Percentiles rank a stretch among this genome's conserved stretches.
These are phyloP conservation scores for Coreoperca whiteheadi DNA, from an alignment of 2,113 vertebrate genomes.

Conservation along the genomic window DNA sequence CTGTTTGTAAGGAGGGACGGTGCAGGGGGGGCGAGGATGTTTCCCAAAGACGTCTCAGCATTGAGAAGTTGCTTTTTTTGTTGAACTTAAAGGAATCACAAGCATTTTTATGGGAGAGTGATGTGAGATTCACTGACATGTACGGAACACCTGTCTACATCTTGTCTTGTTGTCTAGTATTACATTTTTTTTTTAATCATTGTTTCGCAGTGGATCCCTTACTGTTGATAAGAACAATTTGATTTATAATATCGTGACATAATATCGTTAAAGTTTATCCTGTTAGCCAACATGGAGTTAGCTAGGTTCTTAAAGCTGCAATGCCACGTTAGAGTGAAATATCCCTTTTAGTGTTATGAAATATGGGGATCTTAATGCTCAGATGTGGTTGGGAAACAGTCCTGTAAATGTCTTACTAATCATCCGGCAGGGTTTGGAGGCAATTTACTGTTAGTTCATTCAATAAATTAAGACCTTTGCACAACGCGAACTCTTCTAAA, in stretches of 20 bases:
- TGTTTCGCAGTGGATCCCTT: not conserved
- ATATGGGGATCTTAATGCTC: constrained; percentile 18
- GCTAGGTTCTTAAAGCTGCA: not conserved
- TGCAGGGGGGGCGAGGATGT: constrained; percentile 13
- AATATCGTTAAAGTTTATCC: not conserved
- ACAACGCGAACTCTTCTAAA: not conserved
- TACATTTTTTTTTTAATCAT: not conserved
- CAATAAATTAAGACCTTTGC: not conserved
- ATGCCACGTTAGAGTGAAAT: not conserved
- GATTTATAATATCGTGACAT: too few relatives aligned
- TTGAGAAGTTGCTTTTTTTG: constrained; percentile 3
- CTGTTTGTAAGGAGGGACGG: not conserved
- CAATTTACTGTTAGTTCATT: constrained; percentile 20
- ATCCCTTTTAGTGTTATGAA: not conserved
- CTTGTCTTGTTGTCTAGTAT: not conserved
- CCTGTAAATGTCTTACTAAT: constrained; percentile 62
- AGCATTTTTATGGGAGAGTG: constrained; percentile 3
- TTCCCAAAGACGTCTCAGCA: constrained; percentile 45
- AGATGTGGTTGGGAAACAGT: constrained; percentile 49
- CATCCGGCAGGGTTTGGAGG: constrained; percentile 33
- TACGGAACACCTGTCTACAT: not conserved
- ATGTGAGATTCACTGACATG: not conserved
- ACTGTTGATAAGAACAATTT: not conserved
- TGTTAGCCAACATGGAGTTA: not conserved
- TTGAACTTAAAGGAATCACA: not conserved